Evolutionary conservation across 2,113 vertebrate genomes (phyloP).

Genomic region (Microtus richardsoni): DNA sequence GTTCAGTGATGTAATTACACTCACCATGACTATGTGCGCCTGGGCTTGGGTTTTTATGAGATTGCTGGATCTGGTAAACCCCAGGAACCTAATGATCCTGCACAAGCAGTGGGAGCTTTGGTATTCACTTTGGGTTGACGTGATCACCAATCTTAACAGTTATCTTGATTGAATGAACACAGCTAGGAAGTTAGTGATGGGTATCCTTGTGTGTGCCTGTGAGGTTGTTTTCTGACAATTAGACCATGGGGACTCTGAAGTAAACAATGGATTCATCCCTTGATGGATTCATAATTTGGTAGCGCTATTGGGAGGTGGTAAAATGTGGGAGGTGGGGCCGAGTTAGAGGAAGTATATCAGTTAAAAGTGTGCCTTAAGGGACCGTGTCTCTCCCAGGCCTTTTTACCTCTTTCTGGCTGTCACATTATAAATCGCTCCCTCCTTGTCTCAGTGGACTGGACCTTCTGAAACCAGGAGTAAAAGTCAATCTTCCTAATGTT

Average conservation of each 20-base stretch:
- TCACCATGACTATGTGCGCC: neutral
- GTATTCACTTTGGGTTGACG: neutral
- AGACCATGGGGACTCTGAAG: neutral
- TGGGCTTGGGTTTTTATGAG: slow-evolving; percentile 15
- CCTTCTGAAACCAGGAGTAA: neutral
- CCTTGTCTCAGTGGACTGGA: neutral
- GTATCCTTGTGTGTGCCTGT: neutral
- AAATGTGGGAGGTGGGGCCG: neutral
- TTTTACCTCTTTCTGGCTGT: neutral
- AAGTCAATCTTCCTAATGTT: neutral
- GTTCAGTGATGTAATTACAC: neutral
- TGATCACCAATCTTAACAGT: neutral
- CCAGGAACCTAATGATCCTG: neutral
- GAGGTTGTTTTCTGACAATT: neutral
- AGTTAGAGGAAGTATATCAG: neutral
- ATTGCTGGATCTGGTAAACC: neutral
- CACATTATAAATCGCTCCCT: neutral
- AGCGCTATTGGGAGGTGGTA: neutral
- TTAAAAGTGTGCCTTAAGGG: neutral
- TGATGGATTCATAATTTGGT: neutral
- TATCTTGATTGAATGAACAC: neutral
- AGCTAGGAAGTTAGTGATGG: neutral
- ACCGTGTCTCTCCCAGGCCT: neutral
- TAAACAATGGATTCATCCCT: neutral
- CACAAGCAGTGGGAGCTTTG: neutral